Base-by-base conservation (phyloP, 1,140 invertebrate genomes). In the Harpegnathos saltator region DNA sequence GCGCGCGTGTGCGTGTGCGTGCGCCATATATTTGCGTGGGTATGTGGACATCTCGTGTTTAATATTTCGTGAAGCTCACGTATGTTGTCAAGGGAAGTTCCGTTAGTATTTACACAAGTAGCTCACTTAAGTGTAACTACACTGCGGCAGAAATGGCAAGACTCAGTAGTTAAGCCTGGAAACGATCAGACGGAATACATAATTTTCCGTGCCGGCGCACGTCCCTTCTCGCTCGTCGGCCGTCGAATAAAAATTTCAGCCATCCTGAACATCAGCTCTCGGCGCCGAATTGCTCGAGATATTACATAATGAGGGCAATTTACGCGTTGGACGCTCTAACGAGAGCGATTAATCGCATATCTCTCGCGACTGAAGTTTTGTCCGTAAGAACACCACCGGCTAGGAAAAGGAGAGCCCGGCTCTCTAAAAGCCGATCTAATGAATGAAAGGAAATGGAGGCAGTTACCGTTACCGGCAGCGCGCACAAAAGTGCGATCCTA, bases 401-500 rank as follows among this genome's bases (percentile, higher is more conserved):
- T 54, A 77, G 29, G n/a, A 66, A n/a, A n/a, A 56, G 19, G 15
- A 38, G 38, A 68, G n/a, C n/a, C 52, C 22, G 63, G 65, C 1
- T 44, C 22, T 33, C 14, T 22, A 26, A 80, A 80, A 71, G 38
- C n/a, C 75, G 17, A 80, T 58, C 33, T 80, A 69, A 71, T 58
- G 52, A 24, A 80, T 48, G 33, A 80, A 80, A 58, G 75, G 54
- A 71, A 71, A 78, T 68, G 50, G 52, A 69, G 22, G 52, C 33
- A 78, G 52, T 52, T 78, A 69, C 65, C 52, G 48, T 69, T 52
- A 52, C 48, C 26, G 65, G 38, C n/a, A n/a, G n/a, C n/a, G n/a
- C n/a, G n/a, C 65, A 71, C 75, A 80, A 80, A 71, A 80, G 65
- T 80, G 54, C 52, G 75, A 69, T 44, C n/a, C 52, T 80, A 71